Evolutionary conservation across 1,140 invertebrate species (phyloP).

Genomic region (Lordiphosa clarofinis): DNA sequence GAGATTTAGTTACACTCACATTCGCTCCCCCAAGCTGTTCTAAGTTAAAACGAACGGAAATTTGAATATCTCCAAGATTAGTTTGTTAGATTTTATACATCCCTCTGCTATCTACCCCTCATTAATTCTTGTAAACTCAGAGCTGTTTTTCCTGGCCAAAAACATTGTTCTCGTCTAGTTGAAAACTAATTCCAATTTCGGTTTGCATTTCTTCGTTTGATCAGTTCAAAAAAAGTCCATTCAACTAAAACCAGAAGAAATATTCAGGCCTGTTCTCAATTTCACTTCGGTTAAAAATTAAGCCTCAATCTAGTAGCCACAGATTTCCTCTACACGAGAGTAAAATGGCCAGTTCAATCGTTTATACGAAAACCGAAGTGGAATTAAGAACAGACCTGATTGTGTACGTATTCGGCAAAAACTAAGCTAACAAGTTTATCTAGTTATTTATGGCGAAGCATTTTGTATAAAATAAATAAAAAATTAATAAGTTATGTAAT

Average conservation of each 20-base stretch:
- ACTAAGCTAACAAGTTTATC: conserved; percentile 52
- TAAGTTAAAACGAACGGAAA: conserved; percentile 10
- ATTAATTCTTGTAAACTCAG: conserved; percentile 1
- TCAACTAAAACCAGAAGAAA: neutral
- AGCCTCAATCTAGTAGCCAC: too few relatives aligned
- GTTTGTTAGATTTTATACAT: conserved; percentile 2
- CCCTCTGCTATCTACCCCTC: neutral
- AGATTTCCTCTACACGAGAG: too few relatives aligned
- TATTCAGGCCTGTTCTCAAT: too few relatives aligned
- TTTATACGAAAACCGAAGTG: too few relatives aligned
- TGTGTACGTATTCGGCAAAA: conserved; percentile 35
- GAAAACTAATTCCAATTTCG: neutral
- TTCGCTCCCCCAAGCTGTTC: conserved; percentile 33
- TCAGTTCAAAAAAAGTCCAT: conserved; percentile 14
- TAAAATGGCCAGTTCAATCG: too few relatives aligned
- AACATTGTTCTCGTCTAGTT: neutral
- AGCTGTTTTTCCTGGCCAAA: neutral
- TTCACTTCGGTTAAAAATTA: too few relatives aligned
- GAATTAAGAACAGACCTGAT: too few relatives aligned
- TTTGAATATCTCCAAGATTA: conserved; percentile 9
- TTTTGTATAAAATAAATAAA: conserved; percentile 66
- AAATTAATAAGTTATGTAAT: conserved; percentile 67
- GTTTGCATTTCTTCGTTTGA: conserved; percentile 2
- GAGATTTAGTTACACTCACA: conserved; percentile 3
- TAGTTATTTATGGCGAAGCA: conserved; percentile 72